These are phyloP conservation scores for Danio jaintianensis DNA, from an alignment of 2,797 vertebrate genomes.

Conservation along the genomic window DNA sequence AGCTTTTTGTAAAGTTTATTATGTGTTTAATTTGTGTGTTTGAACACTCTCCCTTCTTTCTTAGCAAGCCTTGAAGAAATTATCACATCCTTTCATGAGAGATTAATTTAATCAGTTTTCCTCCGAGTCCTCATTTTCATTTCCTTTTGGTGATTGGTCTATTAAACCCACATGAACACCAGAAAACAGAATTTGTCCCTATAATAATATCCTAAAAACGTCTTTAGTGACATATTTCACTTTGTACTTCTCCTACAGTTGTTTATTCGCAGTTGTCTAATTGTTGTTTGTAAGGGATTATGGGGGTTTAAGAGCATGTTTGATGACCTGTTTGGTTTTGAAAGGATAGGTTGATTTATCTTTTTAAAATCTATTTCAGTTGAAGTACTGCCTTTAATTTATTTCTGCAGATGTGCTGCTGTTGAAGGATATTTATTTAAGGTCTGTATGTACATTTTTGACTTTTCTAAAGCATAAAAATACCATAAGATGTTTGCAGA, in stretches of 20 bases:
- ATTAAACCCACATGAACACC: conserved; percentile 29
- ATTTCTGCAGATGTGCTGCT: conserved; percentile 12
- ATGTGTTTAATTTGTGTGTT: not conserved
- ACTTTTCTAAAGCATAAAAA: too few species aligned
- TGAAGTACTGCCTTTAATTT: conserved; percentile 1
- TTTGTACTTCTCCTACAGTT: not conserved
- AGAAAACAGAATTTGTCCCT: too few species aligned
- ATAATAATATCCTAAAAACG: conserved; percentile 15
- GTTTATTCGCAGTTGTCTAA: conserved; percentile 10
- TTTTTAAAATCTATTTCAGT: not conserved
- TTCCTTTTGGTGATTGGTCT: conserved; percentile 30
- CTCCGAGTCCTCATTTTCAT: not conserved
- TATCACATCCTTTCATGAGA: not conserved
- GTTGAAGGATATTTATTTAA: not conserved
- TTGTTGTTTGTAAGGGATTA: not conserved
- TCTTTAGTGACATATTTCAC: not conserved
- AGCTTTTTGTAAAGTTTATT: not conserved
- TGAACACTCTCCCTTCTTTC: not conserved
- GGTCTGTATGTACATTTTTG: too few species aligned
- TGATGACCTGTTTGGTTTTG: conserved; percentile 11
- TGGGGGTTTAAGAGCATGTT: not conserved
- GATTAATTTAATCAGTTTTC: conserved; percentile 22
- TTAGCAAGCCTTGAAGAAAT: conserved; percentile 2
- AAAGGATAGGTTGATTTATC: not conserved
- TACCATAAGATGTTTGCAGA: too few species aligned